Evolutionary conservation across 2,888 invertebrate species (phyloP).

Genomic region (Pachycephus smyrnensis): DNA sequence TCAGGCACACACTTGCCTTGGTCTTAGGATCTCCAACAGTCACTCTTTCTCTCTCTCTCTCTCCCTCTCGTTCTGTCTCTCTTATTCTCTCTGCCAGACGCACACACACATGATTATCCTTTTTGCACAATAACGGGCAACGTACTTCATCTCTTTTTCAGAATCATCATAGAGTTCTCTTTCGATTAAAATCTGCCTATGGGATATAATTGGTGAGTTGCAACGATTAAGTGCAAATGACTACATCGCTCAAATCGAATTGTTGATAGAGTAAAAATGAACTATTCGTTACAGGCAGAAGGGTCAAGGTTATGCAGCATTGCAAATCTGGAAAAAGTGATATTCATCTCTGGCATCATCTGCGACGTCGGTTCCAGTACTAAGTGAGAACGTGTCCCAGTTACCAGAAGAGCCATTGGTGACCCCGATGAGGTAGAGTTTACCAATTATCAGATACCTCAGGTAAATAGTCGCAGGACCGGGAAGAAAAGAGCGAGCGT

Average conservation of each 20-base stretch:
- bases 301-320: background rate
- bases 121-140: background rate
- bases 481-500: background rate
- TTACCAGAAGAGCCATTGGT: background rate
- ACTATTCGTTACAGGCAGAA: background rate
- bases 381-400: background rate
- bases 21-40: conserved; percentile 32
- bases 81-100: background rate
- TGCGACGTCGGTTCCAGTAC: background rate
- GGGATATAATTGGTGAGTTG: background rate
- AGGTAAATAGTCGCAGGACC: background rate
- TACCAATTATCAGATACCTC: conserved; percentile 3
- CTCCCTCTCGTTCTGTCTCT: conserved; percentile 8
- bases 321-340: background rate
- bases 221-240: background rate
- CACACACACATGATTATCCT: background rate
- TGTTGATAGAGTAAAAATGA: background rate
- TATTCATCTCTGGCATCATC: background rate
- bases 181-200: background rate
- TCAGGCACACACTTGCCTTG: conserved; percentile 40
- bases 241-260: background rate
- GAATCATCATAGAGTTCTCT: background rate
- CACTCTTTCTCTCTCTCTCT: conserved; percentile 12
- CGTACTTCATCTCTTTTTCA: background rate
- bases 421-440: conserved; percentile 1